Conservation (phyloP, 2,888 invertebrate species). For the Drosophila hamatofila region DNA sequence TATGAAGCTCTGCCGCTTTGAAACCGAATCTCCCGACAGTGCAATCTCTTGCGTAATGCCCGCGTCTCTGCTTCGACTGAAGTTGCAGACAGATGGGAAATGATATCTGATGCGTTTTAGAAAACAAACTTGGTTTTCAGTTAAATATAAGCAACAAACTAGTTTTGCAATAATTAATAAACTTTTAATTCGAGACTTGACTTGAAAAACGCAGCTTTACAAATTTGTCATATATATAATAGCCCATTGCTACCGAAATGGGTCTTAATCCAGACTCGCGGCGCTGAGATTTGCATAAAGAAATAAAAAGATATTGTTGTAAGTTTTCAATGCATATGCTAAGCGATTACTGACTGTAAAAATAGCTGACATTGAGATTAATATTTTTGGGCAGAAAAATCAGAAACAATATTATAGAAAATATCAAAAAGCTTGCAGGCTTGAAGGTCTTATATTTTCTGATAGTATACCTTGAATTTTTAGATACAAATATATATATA, state of each 20-base stretch:
- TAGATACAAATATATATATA: neutral
- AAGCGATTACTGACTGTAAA: neutral
- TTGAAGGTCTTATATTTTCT: neutral
- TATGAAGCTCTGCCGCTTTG: slow-evolving; percentile 45
- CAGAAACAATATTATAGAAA: neutral
- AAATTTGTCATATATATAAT: neutral
- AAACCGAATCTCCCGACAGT: slow-evolving; percentile 52
- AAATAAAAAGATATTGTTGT: neutral
- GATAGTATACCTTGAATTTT: neutral
- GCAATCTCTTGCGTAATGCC: slow-evolving; percentile 56
- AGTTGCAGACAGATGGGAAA: slow-evolving; percentile 56
- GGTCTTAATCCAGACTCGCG: neutral
- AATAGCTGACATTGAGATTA: neutral
- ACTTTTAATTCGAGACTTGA: neutral
- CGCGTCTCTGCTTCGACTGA: slow-evolving; percentile 13
- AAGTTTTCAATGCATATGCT: neutral
- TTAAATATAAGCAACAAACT: neutral
- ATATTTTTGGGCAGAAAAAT: neutral
- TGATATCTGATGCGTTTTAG: slow-evolving; percentile 59
- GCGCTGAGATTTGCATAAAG: slow-evolving; percentile 3
- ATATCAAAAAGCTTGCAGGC: neutral
- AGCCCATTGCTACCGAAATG: slow-evolving; percentile 2
- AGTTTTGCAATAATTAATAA: slow-evolving; percentile 3
- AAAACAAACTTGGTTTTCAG: neutral
- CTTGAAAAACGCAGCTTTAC: neutral